A percentile compares a stretch with the other conserved stretches of the same genome.
These are phyloP conservation scores for Brachyptera risi DNA, from an alignment of 2,888 invertebrate genomes.

Conservation along the genomic window DNA sequence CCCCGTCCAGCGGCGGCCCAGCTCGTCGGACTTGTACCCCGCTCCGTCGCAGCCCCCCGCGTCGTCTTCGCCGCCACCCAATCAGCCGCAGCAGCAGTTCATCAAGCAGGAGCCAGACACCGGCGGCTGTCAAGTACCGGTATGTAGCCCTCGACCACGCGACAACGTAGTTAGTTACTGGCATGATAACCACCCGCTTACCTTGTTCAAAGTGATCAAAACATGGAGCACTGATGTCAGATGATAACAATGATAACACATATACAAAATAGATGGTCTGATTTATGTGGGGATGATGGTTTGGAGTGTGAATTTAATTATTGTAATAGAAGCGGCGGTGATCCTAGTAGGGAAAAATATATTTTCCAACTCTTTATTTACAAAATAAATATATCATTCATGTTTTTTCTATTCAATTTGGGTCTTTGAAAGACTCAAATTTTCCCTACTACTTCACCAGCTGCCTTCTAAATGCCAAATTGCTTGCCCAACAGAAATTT, in stretches of 20 bases:
- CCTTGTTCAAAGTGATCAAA: conserved; percentile 19
- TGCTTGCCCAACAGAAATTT: conserved; percentile 4
- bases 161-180: not conserved
- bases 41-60: conserved; percentile 22
- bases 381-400: not conserved
- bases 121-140: no score
- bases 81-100: conserved; percentile 49
- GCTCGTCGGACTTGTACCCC: conserved; percentile 41
- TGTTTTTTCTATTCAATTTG: not conserved
- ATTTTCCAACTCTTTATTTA: not conserved
- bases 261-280: conserved; percentile 13
- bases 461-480: conserved; percentile 6
- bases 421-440: not conserved
- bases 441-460: not conserved
- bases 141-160: conserved; percentile 35
- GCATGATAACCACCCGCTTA: conserved; percentile 1
- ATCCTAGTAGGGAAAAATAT: not conserved
- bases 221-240: conserved; percentile 22
- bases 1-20: conserved; percentile 36
- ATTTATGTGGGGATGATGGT: not conserved
- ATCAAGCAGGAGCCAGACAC: conserved; percentile 61
- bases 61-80: conserved; percentile 35
- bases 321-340: not conserved
- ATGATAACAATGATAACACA: conserved; percentile 20
- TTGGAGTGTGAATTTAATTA: not conserved